These are phyloP conservation scores for Hydractinia symbiolongicarpus DNA, from an alignment of 30 jellyfish, hydroid and myxozoan genomes.

Conservation along the genomic window DNA sequence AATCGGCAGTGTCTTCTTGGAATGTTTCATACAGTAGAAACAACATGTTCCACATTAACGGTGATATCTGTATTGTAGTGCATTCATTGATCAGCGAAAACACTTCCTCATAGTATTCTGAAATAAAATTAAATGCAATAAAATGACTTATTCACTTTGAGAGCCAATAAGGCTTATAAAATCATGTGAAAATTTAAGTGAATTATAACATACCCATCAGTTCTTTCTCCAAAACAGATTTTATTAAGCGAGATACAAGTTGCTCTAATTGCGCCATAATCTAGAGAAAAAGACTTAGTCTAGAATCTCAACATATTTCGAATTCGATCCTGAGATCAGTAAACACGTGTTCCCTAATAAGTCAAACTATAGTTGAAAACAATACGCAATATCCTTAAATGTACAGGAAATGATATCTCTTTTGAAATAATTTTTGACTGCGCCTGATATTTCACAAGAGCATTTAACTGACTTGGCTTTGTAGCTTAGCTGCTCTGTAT, in stretches of 20 bases:
- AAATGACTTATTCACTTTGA: not conserved
- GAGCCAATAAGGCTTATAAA: not conserved
- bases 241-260: constrained; percentile 63
- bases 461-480: no score
- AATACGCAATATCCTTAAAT: no score
- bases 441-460: no score
- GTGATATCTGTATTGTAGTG: constrained; percentile 71
- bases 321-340: no score
- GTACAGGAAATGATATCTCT: no score
- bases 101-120: constrained; percentile 88
- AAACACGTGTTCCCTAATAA: no score
- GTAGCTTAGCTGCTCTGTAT: no score
- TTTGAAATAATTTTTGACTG: no score
- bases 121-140: not conserved
- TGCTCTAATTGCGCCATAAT: constrained; percentile 78
- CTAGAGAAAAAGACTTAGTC: constrained; percentile 27
- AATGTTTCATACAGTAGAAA: constrained; percentile 73
- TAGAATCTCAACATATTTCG: no score
- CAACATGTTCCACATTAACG: constrained; percentile 86
- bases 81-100: constrained; percentile 83
- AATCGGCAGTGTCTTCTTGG: constrained; percentile 81
- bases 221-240: constrained; percentile 73
- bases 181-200: not conserved
- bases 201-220: no score
- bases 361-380: no score